A percentile compares a stretch with the other conserved stretches of the same genome.
Evolutionary conservation across 2,888 invertebrate species (phyloP).

Genomic region (Eumacrocentrus americanus): DNA sequence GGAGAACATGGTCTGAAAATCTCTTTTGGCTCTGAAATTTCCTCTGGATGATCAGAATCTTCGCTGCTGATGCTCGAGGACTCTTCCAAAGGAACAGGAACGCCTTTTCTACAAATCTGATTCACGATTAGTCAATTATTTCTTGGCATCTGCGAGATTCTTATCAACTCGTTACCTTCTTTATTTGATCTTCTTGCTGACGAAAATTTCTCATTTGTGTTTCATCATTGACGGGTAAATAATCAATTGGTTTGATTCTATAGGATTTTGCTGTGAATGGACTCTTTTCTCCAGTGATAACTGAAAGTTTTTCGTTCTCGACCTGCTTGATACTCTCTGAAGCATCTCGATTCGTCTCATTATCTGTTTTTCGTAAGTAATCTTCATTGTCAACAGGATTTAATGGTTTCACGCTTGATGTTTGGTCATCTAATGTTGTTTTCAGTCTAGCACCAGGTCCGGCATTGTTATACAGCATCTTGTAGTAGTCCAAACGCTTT

Average conservation of each 20-base stretch:
- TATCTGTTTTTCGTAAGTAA: too few relatives aligned
- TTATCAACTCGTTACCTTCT: neutral
- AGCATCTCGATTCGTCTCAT: neutral
- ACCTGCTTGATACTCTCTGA: constrained; percentile 18
- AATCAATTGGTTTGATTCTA: constrained; percentile 4
- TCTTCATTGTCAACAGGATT: neutral
- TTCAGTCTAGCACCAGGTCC: constrained; percentile 29
- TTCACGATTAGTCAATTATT: neutral
- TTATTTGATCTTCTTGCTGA: neutral
- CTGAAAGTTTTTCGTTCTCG: neutral
- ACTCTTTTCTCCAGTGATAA: constrained; percentile 15
- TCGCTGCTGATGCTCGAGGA: neutral
- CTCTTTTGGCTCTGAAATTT: neutral
- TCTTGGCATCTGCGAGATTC: neutral
- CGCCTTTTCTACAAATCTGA: neutral
- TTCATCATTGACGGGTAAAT: constrained; percentile 16
- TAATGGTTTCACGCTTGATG: neutral
- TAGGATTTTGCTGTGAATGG: constrained; percentile 18
- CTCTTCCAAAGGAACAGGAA: neutral
- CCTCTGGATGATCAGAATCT: neutral
- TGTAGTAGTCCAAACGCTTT: constrained; percentile 61
- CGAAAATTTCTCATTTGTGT: constrained; percentile 7
- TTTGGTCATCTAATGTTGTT: neutral
- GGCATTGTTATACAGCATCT: constrained; percentile 53
- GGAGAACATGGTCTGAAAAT: neutral